Conservation (phyloP, 1,140 invertebrate genomes). For the Drosophila lowei region DNA sequence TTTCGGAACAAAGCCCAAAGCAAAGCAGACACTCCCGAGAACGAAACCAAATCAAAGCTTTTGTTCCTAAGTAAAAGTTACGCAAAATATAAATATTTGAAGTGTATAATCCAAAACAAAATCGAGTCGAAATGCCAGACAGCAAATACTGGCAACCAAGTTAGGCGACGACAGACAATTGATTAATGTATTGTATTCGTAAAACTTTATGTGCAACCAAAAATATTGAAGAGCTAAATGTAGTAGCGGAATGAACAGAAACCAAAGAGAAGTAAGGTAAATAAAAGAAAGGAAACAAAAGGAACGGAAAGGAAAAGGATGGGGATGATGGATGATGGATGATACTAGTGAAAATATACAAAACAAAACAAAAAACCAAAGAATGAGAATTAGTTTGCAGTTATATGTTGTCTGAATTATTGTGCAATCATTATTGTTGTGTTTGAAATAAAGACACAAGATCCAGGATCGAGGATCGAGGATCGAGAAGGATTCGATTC, state of each 20-base stretch:
- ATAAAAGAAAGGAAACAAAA: not conserved
- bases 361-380: conserved; percentile 24
- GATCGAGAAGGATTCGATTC: conserved; percentile 1
- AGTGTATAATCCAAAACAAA: conserved; percentile 69
- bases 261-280: conserved; percentile 5
- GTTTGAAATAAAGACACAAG: conserved; percentile 20
- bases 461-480: not conserved
- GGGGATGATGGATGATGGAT: conserved; percentile 3
- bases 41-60: conserved; percentile 59
- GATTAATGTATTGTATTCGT: conserved; percentile 31
- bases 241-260: conserved; percentile 4
- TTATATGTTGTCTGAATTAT: conserved; percentile 25
- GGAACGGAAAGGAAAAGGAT: not conserved
- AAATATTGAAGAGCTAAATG: conserved; percentile 13
- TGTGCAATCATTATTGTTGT: conserved; percentile 17
- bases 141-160: not conserved
- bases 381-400: conserved; percentile 21
- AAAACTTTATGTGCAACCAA: conserved; percentile 34
- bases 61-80: conserved; percentile 71
- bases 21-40: not conserved
- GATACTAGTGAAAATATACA: conserved; percentile 46
- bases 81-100: conserved; percentile 57
- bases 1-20: conserved; percentile 46
- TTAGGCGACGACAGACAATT: conserved; percentile 2
- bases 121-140: conserved; percentile 7